Evolutionary conservation across 2,113 vertebrate species (phyloP).

Genomic region (Apteryx owenii): DNA sequence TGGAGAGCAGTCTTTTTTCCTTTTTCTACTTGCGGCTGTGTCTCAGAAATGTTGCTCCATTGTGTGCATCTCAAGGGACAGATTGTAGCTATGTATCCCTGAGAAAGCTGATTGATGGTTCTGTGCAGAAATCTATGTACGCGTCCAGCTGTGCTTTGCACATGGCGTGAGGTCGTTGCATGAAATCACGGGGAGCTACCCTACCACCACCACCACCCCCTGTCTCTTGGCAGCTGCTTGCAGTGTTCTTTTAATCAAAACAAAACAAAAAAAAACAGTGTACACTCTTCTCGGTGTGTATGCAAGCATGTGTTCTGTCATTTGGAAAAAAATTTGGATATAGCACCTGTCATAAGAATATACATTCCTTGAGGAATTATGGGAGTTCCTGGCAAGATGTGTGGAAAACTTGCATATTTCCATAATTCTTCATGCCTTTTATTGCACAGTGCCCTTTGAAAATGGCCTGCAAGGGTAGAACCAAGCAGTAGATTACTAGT

Average conservation of each 20-base stretch:
- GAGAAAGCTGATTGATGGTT: not conserved
- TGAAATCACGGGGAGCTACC: not conserved
- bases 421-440: not conserved
- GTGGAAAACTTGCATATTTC: not conserved
- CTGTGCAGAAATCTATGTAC: not conserved
- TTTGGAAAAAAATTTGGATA: not conserved
- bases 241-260: not conserved
- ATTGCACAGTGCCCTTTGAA: not conserved
- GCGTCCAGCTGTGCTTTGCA: not conserved
- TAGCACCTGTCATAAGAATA: not conserved
- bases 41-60: not conserved
- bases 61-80: slow-evolving; percentile 4
- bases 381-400: not conserved
- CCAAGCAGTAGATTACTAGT: not conserved
- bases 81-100: not conserved
- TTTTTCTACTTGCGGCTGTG: rapidly evolving
- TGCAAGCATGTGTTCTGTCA: not conserved
- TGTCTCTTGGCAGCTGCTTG: not conserved
- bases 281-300: not conserved
- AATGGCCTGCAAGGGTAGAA: not conserved
- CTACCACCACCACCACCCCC: not conserved
- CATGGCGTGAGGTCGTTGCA: not conserved
- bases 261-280: not conserved
- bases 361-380: not conserved
- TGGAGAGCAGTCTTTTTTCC: not conserved